Evolutionary conservation across 2,888 invertebrate genomes (phyloP).

Genomic region (Iselma pallidipennis): DNA sequence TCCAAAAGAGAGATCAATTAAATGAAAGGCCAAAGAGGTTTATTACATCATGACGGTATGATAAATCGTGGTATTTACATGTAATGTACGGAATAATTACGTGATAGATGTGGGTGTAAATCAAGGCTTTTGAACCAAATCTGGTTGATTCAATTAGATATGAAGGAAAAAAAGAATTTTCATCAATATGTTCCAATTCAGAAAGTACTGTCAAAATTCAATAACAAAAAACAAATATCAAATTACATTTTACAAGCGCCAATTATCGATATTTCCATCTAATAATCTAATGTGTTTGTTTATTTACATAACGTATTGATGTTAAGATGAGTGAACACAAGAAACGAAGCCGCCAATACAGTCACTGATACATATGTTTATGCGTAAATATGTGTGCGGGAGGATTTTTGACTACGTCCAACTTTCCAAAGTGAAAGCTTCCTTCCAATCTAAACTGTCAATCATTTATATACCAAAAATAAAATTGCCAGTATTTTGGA

Average conservation of each 20-base stretch:
- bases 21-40: neutral
- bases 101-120: neutral
- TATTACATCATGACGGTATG: neutral
- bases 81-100: neutral
- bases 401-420: neutral
- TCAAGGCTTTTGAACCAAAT: neutral
- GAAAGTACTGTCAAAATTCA: neutral
- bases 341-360: neutral
- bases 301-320: neutral
- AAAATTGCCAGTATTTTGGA: neutral
- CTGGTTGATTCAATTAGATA: neutral
- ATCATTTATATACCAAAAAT: neutral
- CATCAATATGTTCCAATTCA: neutral
- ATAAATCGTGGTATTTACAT: no score
- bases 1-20: neutral
- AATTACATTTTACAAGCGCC: no score
- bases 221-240: neutral
- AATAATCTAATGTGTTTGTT: neutral
- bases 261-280: no score
- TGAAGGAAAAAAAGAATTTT: no score
- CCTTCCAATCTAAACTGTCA: neutral
- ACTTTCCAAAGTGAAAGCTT: slow-evolving; percentile 26
- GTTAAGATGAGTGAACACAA: neutral
- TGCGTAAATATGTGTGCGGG: neutral
- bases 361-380: neutral